These are phyloP conservation scores for Catagonus wagneri DNA, from an alignment of 2,113 vertebrate species.

Conservation along the genomic window DNA sequence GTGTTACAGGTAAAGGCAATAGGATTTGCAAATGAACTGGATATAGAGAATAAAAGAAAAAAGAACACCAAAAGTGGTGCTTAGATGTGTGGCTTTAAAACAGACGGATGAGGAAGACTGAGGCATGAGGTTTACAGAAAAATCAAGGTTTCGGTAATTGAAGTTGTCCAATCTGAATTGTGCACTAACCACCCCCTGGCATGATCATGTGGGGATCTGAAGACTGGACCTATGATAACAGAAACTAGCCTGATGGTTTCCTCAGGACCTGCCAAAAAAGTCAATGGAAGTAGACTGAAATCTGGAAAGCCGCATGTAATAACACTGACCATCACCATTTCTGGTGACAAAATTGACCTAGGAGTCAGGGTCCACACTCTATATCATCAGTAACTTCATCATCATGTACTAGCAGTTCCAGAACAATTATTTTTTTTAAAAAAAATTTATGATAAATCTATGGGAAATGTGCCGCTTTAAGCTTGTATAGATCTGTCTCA, in stretches of 20 bases:
- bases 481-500: neutral
- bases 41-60: neutral
- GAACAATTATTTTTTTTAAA: neutral
- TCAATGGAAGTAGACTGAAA: neutral
- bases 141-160: neutral
- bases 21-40: neutral
- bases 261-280: neutral
- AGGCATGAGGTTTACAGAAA: neutral
- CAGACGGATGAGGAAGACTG: neutral
- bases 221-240: neutral
- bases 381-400: neutral
- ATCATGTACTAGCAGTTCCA: neutral
- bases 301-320: neutral
- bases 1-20: neutral
- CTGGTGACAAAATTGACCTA: neutral
- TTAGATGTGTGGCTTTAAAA: neutral
- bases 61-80: neutral
- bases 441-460: neutral
- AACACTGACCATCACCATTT: neutral
- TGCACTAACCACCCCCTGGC: neutral
- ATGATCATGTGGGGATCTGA: neutral
- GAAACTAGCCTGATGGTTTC: neutral
- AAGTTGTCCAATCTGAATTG: neutral
- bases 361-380: neutral
- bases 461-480: neutral